Conservation (phyloP, 2,888 invertebrate species). For the Endotricha flammealis region DNA sequence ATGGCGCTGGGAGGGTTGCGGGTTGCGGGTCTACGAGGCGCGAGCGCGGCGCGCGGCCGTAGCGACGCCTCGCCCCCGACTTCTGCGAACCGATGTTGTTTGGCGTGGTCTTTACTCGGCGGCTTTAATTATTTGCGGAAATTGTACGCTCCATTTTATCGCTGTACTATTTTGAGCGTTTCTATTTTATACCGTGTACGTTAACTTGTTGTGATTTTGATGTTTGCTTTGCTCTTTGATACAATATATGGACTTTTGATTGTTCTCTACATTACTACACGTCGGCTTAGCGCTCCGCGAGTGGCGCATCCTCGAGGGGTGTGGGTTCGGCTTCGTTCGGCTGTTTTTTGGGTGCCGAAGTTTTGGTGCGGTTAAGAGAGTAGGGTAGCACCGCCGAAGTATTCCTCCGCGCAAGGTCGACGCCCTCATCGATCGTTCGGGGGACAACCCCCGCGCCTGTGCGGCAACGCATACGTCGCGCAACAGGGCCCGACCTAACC, state of each 20-base stretch:
- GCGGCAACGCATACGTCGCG: conserved; percentile 35
- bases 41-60: not conserved
- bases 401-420: conserved; percentile 53
- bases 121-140: too few species aligned
- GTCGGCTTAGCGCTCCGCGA: too few species aligned
- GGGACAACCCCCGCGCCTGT: conserved; percentile 40
- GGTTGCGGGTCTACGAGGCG: not conserved
- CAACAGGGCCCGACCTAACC: conserved; percentile 45
- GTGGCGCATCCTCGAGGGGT: not conserved
- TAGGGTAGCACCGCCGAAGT: conserved; percentile 14
- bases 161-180: too few species aligned
- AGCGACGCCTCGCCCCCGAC: not conserved
- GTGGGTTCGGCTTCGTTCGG: not conserved
- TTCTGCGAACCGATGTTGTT: not conserved
- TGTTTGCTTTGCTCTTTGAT: too few species aligned
- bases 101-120: too few species aligned
- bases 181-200: too few species aligned
- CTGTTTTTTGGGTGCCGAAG: conserved; percentile 10
- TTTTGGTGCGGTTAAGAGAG: conserved; percentile 10
- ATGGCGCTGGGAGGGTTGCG: not conserved
- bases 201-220: too few species aligned
- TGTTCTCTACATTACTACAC: too few species aligned
- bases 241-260: too few species aligned
- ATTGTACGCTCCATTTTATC: too few species aligned
- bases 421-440: conserved; percentile 53